phyloP scores from a whole-genome alignment of 2,113 vertebrate genomes.

The Strix uralensis region DNA sequence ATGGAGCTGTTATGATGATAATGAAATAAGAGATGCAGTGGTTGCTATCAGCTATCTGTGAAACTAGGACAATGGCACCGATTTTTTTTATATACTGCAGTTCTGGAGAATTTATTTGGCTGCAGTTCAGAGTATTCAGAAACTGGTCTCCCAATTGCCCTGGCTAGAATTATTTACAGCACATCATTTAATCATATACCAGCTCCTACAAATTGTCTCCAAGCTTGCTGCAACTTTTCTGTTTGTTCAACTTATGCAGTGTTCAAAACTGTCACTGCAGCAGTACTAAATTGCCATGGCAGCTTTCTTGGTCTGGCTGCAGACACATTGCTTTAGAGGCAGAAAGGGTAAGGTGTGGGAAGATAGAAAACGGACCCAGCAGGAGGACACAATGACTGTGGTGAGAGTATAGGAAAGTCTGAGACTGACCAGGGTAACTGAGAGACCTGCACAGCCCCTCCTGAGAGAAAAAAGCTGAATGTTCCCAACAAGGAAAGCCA shows the following conservation, averaged over 20 bases:
- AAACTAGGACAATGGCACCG: not conserved
- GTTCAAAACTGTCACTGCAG: not conserved
- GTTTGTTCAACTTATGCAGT: not conserved
- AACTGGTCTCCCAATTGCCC: not conserved
- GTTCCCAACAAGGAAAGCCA: not conserved
- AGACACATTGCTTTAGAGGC: not conserved
- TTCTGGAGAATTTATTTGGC: not conserved
- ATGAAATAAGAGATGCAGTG: not conserved
- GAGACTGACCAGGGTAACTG: not conserved
- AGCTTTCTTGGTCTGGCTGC: not conserved
- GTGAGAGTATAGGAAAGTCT: not conserved
- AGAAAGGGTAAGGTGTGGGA: not conserved
- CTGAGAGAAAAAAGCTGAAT: not conserved
- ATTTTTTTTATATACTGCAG: not conserved
- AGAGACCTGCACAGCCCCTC: not conserved
- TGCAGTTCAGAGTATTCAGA: not conserved
- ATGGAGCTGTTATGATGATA: not conserved
- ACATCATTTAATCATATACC: not conserved
- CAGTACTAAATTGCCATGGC: not conserved
- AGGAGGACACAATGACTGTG: not conserved
- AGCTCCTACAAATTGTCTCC: not conserved
- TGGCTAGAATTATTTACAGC: not conserved
- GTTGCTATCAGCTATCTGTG: not conserved
- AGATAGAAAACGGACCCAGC: not conserved
- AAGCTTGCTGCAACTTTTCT: not conserved